Conservation (phyloP, 2,113 vertebrate genomes). For the Varanus salvator region DNA sequence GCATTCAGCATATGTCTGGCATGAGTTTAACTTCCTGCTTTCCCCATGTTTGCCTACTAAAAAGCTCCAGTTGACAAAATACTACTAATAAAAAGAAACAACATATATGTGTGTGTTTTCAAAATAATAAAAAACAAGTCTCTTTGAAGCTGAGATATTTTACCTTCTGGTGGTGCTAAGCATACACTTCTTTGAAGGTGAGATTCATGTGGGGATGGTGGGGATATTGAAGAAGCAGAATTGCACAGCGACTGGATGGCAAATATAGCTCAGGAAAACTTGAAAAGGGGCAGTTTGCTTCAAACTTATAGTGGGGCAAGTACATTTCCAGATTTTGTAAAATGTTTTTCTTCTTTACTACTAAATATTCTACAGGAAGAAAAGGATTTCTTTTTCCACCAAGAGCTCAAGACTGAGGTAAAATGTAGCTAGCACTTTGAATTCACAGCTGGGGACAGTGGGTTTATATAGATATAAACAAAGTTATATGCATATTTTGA, state of each 20-base stretch:
- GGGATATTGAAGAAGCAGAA: background rate
- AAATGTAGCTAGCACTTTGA: background rate
- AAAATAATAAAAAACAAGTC: constrained; percentile 27
- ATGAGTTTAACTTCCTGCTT: background rate
- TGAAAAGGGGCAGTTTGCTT: constrained; percentile 27
- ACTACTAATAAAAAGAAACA: constrained; percentile 18
- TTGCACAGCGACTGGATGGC: background rate
- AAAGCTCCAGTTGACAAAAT: background rate
- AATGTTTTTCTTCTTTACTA: background rate
- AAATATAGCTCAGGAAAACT: background rate
- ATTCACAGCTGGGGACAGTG: background rate
- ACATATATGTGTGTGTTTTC: background rate
- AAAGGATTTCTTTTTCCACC: constrained; percentile 17
- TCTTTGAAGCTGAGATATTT: background rate
- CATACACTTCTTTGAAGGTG: background rate
- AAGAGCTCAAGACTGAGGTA: background rate
- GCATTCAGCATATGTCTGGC: background rate
- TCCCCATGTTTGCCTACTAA: constrained; percentile 7
- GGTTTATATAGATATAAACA: background rate
- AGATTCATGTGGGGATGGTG: background rate
- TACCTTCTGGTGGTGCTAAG: constrained; percentile 16
- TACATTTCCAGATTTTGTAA: background rate
- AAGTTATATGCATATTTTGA: background rate
- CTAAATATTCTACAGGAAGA: constrained; percentile 8
- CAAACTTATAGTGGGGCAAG: background rate